Evolutionary conservation across 1,140 invertebrate genomes (phyloP).

Genomic region (Ganaspis sp.): DNA sequence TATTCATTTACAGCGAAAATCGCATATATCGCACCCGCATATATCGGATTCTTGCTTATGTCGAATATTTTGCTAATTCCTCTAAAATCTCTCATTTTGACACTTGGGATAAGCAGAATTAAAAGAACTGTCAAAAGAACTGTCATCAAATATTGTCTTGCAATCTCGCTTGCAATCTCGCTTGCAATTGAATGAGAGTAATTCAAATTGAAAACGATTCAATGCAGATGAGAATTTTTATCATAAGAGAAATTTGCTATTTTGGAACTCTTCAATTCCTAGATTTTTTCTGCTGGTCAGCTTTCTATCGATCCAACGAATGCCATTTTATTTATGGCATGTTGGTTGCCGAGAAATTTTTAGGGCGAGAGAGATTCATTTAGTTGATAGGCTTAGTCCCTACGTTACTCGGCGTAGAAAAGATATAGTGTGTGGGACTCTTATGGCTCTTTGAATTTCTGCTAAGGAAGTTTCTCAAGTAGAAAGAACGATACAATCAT

Average conservation of each 20-base stretch:
- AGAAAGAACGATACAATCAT: conserved; percentile 50
- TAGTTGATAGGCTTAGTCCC: conserved; percentile 11
- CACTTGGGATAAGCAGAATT: too few relatives aligned
- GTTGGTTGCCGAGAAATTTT: neutral
- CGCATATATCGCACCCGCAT: too few relatives aligned
- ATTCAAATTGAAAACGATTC: too few relatives aligned
- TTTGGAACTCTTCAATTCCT: neutral
- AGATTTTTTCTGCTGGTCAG: neutral
- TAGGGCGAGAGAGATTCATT: conserved; percentile 8
- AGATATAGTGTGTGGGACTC: neutral
- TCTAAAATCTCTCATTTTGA: too few relatives aligned
- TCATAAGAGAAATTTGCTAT: neutral
- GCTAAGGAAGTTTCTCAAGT: conserved; percentile 14
- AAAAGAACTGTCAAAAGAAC: too few relatives aligned
- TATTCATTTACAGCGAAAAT: neutral
- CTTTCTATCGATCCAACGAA: neutral
- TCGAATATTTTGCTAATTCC: too few relatives aligned
- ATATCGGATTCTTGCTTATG: too few relatives aligned
- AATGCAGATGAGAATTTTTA: neutral
- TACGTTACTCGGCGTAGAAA: neutral
- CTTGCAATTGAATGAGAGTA: too few relatives aligned
- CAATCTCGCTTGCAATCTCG: too few relatives aligned
- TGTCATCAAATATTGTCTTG: too few relatives aligned
- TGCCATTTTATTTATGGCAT: neutral
- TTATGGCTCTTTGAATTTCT: neutral